Percentiles rank a stretch among this genome's conserved stretches.
These are phyloP conservation scores for Cyanoderma ruficeps DNA, from an alignment of 2,113 vertebrate genomes.

Conservation along the genomic window DNA sequence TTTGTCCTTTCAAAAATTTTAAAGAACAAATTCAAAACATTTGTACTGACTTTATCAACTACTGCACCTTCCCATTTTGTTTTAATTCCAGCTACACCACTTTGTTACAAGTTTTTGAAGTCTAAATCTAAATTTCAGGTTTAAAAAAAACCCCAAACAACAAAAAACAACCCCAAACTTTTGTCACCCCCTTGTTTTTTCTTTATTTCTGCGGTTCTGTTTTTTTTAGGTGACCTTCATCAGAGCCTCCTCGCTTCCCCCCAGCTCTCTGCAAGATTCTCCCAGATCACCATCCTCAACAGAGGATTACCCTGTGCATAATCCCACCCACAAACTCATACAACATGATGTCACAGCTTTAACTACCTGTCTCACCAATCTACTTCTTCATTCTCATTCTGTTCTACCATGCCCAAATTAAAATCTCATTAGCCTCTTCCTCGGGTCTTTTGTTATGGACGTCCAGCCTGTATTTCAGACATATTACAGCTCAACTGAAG, in stretches of 20 bases:
- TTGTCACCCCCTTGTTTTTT: accelerated
- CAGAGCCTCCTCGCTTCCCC: not conserved
- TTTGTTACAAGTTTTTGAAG: not conserved
- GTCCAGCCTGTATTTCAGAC: not conserved
- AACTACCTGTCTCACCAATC: not conserved
- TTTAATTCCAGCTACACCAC: not conserved
- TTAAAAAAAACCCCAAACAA: not conserved
- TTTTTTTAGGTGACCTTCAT: not conserved
- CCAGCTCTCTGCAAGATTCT: not conserved
- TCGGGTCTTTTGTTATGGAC: not conserved
- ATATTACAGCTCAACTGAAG: not conserved
- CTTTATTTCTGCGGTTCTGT: not conserved
- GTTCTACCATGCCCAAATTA: not conserved
- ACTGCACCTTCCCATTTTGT: not conserved
- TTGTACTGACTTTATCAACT: not conserved
- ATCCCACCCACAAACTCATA: not conserved
- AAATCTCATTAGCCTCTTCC: not conserved
- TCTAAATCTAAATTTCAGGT: not conserved
- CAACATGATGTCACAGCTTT: not conserved
- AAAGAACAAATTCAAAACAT: not conserved
- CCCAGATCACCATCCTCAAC: not conserved
- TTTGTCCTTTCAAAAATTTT: not conserved
- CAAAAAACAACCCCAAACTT: not conserved
- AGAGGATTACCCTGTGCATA: not conserved
- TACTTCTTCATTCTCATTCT: not conserved